phyloP scores from a whole-genome alignment of 2,113 vertebrate species.

The Lathamus discolor region DNA sequence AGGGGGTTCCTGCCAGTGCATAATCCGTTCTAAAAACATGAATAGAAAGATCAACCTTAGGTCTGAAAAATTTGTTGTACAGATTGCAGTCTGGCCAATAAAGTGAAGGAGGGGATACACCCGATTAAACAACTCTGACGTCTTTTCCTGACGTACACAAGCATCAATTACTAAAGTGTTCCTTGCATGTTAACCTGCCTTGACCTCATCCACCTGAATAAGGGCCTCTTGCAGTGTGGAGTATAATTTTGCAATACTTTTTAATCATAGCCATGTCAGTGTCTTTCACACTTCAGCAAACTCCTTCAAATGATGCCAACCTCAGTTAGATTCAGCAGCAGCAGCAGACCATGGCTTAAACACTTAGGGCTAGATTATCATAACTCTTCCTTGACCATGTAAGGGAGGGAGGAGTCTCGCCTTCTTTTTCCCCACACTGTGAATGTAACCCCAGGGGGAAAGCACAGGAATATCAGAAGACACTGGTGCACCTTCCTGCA shows the following conservation, averaged over 20 bases:
- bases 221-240: neutral
- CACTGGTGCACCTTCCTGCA: neutral
- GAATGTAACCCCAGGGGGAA: neutral
- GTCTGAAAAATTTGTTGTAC: neutral
- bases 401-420: neutral
- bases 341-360: conserved; percentile 36
- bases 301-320: conserved; percentile 61
- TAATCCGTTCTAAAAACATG: neutral
- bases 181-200: conserved; percentile 4
- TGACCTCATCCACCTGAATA: conserved; percentile 24
- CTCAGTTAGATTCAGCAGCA: conserved; percentile 37
- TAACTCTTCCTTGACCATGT: neutral
- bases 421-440: neutral
- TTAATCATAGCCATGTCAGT: conserved; percentile 25
- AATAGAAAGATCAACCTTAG: neutral
- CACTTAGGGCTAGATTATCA: conserved; percentile 37
- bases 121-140: accelerated
- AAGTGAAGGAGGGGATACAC: neutral
- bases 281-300: conserved; percentile 56
- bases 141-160: neutral
- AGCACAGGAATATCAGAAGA: neutral
- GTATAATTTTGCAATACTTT: conserved; percentile 44
- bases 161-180: neutral
- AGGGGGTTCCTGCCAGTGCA: neutral
- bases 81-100: neutral